Conservation (phyloP, 2,888 invertebrate genomes). For the Dermolepida albohirtum region DNA sequence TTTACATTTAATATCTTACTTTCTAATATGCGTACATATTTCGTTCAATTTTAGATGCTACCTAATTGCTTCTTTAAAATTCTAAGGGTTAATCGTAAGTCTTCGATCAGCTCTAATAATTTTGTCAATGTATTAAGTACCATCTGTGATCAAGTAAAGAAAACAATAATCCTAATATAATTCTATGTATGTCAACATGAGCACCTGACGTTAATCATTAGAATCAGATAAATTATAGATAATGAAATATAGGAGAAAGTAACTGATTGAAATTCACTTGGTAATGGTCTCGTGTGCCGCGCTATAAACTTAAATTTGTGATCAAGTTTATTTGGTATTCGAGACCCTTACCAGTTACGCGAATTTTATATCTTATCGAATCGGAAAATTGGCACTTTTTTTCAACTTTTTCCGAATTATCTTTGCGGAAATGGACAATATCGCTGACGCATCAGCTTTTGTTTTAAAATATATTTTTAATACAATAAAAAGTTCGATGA, state of each 20-base stretch:
- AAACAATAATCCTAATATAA: conserved; percentile 20
- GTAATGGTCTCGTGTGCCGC: conserved; percentile 63
- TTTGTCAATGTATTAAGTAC: neutral
- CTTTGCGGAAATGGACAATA: conserved; percentile 10
- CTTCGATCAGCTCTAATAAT: too few relatives aligned
- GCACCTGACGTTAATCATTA: conserved; percentile 19
- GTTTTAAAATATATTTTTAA: conserved; percentile 13
- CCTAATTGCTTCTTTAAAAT: too few relatives aligned
- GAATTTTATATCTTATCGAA: conserved; percentile 61
- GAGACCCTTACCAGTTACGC: conserved; percentile 63
- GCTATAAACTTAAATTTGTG: conserved; percentile 50
- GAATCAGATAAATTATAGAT: conserved; percentile 33
- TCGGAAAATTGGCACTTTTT: conserved; percentile 32
- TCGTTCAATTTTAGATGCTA: too few relatives aligned
- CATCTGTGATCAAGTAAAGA: conserved; percentile 21
- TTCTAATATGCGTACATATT: too few relatives aligned
- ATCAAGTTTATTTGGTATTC: conserved; percentile 59
- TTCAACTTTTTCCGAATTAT: conserved; percentile 18
- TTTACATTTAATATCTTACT: too few relatives aligned
- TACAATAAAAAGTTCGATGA: conserved; percentile 4
- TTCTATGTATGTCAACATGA: neutral
- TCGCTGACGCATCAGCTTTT: conserved; percentile 21
- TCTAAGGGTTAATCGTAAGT: too few relatives aligned
- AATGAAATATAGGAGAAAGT: conserved; percentile 21
- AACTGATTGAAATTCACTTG: conserved; percentile 47